Evolutionary conservation across 2,888 invertebrate genomes (phyloP).

Genomic region (Cheilosia urbana): DNA sequence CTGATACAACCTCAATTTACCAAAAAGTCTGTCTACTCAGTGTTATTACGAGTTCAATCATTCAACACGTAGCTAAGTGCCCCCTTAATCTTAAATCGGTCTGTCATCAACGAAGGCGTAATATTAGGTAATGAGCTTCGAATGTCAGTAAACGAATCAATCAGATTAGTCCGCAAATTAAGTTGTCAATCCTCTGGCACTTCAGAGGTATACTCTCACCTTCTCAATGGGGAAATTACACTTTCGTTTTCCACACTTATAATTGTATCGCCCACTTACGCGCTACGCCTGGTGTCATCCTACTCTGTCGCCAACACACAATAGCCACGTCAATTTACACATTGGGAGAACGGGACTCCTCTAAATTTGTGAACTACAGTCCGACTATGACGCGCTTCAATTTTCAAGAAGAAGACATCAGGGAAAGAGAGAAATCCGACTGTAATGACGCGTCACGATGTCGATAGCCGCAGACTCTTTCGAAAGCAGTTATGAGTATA

Average conservation of each 20-base stretch:
- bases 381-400: background rate
- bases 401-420: conserved; percentile 22
- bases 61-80: conserved; percentile 35
- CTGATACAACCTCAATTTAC: conserved; percentile 1
- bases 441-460: conserved; percentile 52
- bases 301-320: conserved; percentile 41
- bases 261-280: conserved; percentile 45
- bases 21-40: background rate
- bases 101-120: conserved; percentile 28
- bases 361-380: background rate
- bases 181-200: conserved; percentile 53
- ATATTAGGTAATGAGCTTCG: conserved; percentile 33
- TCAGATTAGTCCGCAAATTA: conserved; percentile 53
- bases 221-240: conserved; percentile 53
- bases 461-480: conserved; percentile 34
- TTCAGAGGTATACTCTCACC: conserved; percentile 14
- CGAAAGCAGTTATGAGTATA: conserved; percentile 39
- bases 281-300: conserved; percentile 33
- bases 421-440: conserved; percentile 37
- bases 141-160: conserved; percentile 52
- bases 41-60: conserved; percentile 9
- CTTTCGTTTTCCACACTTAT: conserved; percentile 57
- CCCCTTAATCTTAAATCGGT: conserved; percentile 35
- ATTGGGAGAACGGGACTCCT: conserved; percentile 17
- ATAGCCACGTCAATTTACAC: conserved; percentile 9